Percentiles rank a stretch among this genome's conserved stretches.
Conservation (phyloP, 2,888 invertebrate genomes). For the Enoplolaimus lenunculus region DNA sequence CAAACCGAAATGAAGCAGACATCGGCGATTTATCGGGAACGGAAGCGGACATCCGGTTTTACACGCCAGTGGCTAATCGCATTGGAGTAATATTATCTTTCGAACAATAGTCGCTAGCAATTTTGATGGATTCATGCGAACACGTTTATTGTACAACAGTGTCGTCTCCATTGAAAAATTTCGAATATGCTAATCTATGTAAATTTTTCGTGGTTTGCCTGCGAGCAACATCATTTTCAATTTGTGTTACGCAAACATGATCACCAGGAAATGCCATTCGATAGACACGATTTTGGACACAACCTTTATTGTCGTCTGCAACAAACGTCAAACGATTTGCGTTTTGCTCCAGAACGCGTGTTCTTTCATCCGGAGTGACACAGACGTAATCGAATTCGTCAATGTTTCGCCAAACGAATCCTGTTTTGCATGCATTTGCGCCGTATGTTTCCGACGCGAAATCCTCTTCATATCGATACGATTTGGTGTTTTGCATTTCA, state of each 20-base stretch:
- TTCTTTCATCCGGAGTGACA: background rate
- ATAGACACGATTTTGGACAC: constrained; percentile 3
- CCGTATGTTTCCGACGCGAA: background rate
- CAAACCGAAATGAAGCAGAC: no score
- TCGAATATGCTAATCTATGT: background rate
- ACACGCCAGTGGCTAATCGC: no score
- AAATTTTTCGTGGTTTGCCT: background rate
- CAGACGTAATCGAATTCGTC: constrained; percentile 10
- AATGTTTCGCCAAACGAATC: background rate
- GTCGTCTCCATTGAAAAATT: constrained; percentile 15
- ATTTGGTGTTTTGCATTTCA: background rate
- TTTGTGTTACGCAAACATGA: constrained; percentile 10
- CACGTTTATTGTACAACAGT: background rate
- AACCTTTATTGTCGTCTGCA: background rate
- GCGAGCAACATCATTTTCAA: background rate
- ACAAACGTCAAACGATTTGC: background rate
- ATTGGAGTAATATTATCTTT: no score
- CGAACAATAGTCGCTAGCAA: no score
- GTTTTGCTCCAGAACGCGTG: background rate
- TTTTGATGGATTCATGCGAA: no score
- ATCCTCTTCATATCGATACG: background rate
- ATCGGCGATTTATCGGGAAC: no score
- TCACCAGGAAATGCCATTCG: constrained; percentile 9
- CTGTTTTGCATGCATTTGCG: background rate
- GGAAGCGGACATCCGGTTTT: no score